A percentile compares a stretch with the other conserved stretches of the same genome.
Evolutionary conservation across 2,888 invertebrate species (phyloP).

Genomic region (Elmis aenea): DNA sequence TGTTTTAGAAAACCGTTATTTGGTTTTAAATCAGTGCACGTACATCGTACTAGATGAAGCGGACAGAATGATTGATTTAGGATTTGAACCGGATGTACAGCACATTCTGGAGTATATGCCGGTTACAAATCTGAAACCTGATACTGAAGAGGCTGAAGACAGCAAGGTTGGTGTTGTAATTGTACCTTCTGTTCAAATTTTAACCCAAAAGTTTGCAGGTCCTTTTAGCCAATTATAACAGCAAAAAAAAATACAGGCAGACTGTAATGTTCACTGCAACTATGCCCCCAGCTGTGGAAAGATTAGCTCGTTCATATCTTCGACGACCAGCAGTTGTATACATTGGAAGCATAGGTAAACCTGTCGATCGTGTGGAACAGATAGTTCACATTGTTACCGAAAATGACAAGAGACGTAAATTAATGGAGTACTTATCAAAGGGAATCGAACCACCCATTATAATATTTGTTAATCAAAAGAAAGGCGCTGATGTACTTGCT

Average conservation of each 20-base stretch:
- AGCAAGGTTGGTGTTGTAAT: conserved; percentile 25
- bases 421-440: conserved; percentile 85
- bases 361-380: conserved; percentile 97
- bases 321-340: conserved; percentile 93
- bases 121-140: conserved; percentile 96
- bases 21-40: conserved; percentile 95
- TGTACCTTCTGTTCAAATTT: too few relatives aligned
- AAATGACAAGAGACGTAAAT: conserved; percentile 92
- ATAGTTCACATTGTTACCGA: conserved; percentile 94
- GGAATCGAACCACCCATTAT: conserved; percentile 97
- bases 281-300: conserved; percentile 97
- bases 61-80: conserved; percentile 99
- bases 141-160: conserved; percentile 97
- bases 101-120: conserved; percentile 98
- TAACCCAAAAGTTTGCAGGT: too few relatives aligned
- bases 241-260: conserved; percentile 96
- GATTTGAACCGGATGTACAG: conserved; percentile 97
- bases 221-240: conserved; percentile 87
- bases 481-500: conserved; percentile 96
- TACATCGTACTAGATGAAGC: conserved; percentile 96
- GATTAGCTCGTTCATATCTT: conserved; percentile 90
- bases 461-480: conserved; percentile 99
- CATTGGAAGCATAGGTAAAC: conserved; percentile 92
- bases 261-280: conserved; percentile 99
- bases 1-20: conserved; percentile 94